phyloP scores from a whole-genome alignment of 2,113 vertebrate genomes.

The Enhydra lutris region DNA sequence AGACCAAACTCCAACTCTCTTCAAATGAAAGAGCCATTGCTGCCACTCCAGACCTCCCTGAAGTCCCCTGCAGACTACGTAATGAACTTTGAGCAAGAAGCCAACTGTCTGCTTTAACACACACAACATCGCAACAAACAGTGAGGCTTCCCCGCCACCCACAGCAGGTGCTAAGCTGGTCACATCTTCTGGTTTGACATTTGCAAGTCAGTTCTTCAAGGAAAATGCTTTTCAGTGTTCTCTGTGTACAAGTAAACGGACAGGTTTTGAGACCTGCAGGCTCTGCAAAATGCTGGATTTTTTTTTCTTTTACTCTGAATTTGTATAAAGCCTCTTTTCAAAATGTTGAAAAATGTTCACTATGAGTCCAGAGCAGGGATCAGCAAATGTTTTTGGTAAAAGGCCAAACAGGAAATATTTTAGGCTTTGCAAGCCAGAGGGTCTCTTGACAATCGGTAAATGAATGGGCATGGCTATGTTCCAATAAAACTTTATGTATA shows the following conservation, averaged over 20 bases:
- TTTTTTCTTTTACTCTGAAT: background rate
- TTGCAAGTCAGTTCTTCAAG: background rate
- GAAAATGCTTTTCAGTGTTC: background rate
- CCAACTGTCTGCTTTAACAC: no score
- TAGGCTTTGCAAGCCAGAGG: background rate
- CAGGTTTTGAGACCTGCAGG: background rate
- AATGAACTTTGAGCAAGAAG: background rate
- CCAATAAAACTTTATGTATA: slow-evolving; percentile 23
- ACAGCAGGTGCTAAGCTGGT: background rate
- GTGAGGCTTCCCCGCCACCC: rapidly evolving
- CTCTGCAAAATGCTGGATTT: background rate
- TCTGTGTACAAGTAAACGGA: background rate
- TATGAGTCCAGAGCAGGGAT: background rate
- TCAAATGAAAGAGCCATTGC: background rate
- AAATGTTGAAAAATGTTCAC: background rate
- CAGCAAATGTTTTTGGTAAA: background rate
- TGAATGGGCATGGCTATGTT: background rate
- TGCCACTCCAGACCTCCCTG: background rate
- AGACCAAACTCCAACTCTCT: background rate
- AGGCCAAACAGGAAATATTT: background rate
- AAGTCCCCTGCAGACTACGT: background rate
- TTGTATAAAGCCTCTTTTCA: background rate
- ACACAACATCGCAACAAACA: background rate
- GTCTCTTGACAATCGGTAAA: background rate
- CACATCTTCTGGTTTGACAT: background rate